A percentile compares a stretch with the other conserved stretches of the same genome.
Conservation (phyloP, 2,797 vertebrate genomes). For the Catharus ustulatus region DNA sequence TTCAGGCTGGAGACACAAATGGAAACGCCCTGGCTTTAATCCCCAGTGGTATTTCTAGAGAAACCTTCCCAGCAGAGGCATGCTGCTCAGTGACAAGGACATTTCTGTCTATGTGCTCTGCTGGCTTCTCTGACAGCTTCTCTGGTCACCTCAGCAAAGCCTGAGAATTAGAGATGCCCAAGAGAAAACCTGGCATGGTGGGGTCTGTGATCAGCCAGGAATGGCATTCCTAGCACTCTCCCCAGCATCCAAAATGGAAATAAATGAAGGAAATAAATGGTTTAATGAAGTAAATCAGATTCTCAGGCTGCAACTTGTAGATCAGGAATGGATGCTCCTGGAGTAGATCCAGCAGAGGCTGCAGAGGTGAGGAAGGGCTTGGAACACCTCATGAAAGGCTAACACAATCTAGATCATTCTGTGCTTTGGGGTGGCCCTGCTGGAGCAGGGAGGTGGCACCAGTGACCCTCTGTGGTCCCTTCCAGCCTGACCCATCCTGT, state of each 20-base stretch:
- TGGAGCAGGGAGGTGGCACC: background rate
- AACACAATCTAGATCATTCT: background rate
- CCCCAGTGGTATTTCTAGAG: background rate
- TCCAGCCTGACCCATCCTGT: background rate
- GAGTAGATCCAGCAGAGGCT: background rate
- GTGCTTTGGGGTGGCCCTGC: background rate
- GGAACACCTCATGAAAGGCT: background rate
- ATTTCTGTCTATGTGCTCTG: background rate
- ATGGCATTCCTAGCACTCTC: background rate
- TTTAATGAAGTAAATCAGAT: background rate
- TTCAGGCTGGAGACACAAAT: background rate
- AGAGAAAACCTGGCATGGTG: background rate
- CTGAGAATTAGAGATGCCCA: background rate
- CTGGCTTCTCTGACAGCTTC: background rate
- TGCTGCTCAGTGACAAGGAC: background rate
- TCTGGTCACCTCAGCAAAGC: background rate
- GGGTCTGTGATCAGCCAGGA: background rate
- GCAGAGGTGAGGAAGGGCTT: rapidly evolving
- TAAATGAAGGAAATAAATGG: no score
- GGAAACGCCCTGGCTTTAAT: background rate
- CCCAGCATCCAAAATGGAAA: background rate
- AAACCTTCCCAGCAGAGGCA: slow-evolving; percentile 18
- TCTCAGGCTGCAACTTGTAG: background rate
- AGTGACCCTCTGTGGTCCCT: background rate
- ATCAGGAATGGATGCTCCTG: background rate